Evolutionary conservation across 2,888 invertebrate species (phyloP).

Genomic region (Dexiosoma caninum): DNA sequence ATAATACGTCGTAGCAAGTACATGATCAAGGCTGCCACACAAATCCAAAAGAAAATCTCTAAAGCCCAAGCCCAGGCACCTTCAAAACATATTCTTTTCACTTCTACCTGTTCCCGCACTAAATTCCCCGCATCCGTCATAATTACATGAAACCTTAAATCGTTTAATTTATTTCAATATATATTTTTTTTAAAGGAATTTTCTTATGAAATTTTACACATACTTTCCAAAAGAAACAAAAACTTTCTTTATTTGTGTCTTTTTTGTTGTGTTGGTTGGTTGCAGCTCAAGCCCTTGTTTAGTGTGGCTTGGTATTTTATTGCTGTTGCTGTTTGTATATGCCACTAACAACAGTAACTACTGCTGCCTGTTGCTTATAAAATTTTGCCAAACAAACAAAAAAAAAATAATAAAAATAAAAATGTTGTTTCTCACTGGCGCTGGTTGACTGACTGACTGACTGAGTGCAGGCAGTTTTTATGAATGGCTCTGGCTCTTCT

Average conservation of each 20-base stretch:
- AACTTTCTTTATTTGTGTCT: slow-evolving; percentile 46
- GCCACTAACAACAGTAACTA: slow-evolving; percentile 37
- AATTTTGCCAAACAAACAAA: slow-evolving; percentile 9
- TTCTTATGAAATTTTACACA: slow-evolving; percentile 5
- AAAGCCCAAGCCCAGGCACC: slow-evolving; percentile 73
- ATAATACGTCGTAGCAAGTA: slow-evolving; percentile 71
- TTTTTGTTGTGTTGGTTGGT: slow-evolving; percentile 2
- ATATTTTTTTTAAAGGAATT: background rate
- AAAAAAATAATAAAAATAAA: slow-evolving; percentile 7
- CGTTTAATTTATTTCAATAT: background rate
- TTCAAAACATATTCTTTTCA: slow-evolving; percentile 71
- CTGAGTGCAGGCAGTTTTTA: background rate
- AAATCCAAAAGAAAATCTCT: slow-evolving; percentile 66
- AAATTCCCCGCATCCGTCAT: slow-evolving; percentile 60
- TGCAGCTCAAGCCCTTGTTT: slow-evolving; percentile 46
- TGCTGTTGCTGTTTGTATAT: too few relatives aligned
- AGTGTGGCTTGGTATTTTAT: slow-evolving; percentile 42
- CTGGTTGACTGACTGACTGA: background rate
- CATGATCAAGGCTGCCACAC: slow-evolving; percentile 67
- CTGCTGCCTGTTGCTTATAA: slow-evolving; percentile 20
- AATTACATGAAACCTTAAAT: slow-evolving; percentile 42
- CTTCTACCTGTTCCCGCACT: slow-evolving; percentile 59
- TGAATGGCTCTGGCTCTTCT: background rate
- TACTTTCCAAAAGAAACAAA: slow-evolving; percentile 36
- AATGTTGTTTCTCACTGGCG: background rate